A percentile compares a stretch with the other conserved stretches of the same genome.
Conservation (phyloP, 1,140 invertebrate species). For the Laupala kohalensis region DNA sequence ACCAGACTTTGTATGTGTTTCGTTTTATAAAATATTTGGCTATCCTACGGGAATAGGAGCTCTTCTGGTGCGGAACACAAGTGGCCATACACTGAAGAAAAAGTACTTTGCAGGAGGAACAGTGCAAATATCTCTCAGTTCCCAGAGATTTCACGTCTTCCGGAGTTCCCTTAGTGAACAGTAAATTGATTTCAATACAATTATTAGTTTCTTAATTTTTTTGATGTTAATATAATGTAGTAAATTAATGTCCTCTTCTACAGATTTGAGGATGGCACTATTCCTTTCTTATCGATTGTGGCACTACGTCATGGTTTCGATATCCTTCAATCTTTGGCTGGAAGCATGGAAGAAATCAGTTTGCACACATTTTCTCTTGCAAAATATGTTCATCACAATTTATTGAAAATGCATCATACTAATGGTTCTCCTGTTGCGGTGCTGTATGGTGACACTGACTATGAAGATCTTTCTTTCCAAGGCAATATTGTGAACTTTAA, state of each 20-base stretch:
- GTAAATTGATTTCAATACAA: conserved; percentile 29
- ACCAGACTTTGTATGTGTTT: conserved; percentile 82
- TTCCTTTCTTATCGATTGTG: conserved; percentile 75
- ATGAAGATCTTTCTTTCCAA: conserved; percentile 47
- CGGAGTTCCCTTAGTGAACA: conserved; percentile 51
- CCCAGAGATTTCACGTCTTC: conserved; percentile 52
- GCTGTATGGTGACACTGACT: conserved; percentile 61
- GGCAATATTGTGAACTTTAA: conserved; percentile 86
- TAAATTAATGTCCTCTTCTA: conserved; percentile 17
- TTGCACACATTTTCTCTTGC: conserved; percentile 65
- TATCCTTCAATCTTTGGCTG: conserved; percentile 40
- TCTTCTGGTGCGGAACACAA: conserved; percentile 61
- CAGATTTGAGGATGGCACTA: conserved; percentile 90
- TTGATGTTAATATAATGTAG: not conserved
- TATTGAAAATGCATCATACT: conserved; percentile 50
- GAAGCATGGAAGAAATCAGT: conserved; percentile 53
- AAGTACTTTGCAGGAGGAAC: conserved; percentile 87
- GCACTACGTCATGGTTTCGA: conserved; percentile 72
- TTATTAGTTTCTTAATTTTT: not conserved
- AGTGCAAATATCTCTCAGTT: conserved; percentile 63
- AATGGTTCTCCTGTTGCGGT: conserved; percentile 57
- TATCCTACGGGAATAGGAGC: conserved; percentile 90
- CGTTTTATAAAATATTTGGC: conserved; percentile 98
- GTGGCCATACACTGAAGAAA: conserved; percentile 49
- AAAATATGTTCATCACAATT: conserved; percentile 49